Percentiles rank a stretch among this genome's conserved stretches.
Conservation (phyloP, 2,888 invertebrate genomes). For the Plemyria rubiginata region DNA sequence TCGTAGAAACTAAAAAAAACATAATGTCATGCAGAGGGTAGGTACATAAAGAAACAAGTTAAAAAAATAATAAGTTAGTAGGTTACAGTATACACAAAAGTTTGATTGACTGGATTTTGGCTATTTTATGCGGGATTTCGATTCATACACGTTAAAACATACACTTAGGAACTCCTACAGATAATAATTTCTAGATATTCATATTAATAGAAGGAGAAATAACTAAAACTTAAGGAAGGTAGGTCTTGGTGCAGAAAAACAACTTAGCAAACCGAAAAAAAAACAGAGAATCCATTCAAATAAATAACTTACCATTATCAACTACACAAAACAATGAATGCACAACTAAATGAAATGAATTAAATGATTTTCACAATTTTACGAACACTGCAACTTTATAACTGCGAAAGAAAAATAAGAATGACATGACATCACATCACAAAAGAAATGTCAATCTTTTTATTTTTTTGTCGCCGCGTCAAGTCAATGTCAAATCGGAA, state of each 20-base stretch:
- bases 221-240: constrained; percentile 32
- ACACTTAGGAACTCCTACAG: neutral
- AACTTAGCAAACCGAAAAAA: constrained; percentile 27
- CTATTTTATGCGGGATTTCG: neutral
- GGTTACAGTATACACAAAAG: neutral
- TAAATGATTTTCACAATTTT: constrained; percentile 39
- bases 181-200: neutral
- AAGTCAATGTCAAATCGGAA: constrained; percentile 46
- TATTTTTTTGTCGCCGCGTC: constrained; percentile 48
- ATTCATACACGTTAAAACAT: neutral
- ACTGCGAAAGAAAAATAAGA: constrained; percentile 43
- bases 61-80: neutral
- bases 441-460: constrained; percentile 73
- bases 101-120: neutral
- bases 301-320: constrained; percentile 48
- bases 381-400: constrained; percentile 53
- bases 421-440: constrained; percentile 63
- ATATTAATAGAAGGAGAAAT: neutral
- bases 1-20: neutral
- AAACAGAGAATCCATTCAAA: neutral
- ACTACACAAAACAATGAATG: constrained; percentile 42
- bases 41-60: neutral
- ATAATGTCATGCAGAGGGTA: neutral
- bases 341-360: constrained; percentile 39
- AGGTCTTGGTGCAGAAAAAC: constrained; percentile 16